Evolutionary conservation across 2,113 vertebrate genomes (phyloP), one percentile per base, ranked within the genome.

Genomic region (Pelvicachromis taeniatus): DNA sequence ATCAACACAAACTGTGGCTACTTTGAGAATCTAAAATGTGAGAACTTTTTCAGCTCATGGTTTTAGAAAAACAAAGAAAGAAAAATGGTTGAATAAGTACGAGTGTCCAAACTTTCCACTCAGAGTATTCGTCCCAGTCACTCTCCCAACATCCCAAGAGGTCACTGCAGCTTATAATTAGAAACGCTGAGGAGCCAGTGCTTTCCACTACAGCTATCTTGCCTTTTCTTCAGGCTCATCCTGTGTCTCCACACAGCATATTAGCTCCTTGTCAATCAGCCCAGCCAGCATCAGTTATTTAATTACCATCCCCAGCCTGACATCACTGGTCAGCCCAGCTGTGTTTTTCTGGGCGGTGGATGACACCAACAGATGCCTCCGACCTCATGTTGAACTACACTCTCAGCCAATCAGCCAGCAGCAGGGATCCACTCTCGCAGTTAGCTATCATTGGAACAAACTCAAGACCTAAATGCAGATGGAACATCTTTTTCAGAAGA

Each of bases 291-390:
- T 88, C 79, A 84, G 70, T 89, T 93, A 94, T 94, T 94, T 94
- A 94, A 95, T 94, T 91, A 95, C 85, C 80, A 84, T 92, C 23
- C 87, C 85, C 35, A 9, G 19, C 77, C 87, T 95, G 93, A 95
- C 94, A 95, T 95, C 94, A 95, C 86, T 58, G 68, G 50, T 82
- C 77, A 11, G 83, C 55, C 91, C 96, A 96, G 95, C 96, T 95
- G 96, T 96, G 95, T 96, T 95, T 95, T 94, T 94, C 92, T 93
- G 93, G 89, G 83, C 52, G 61, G 88, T 91, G 79, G 85, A 93
- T 90, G 93, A 95, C 90, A 93, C 90, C 65, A 70, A 88, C 85
- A 63, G 83, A 92, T 88, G 92, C 92, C 94, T 93, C 87, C 93
- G 94, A 95, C 94, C 94, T 89, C 61, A 75, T 40, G 17, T 61